Base-by-base conservation (phyloP, 64 coral and sea anemone species). In the Stichodactyla helianthus region DNA sequence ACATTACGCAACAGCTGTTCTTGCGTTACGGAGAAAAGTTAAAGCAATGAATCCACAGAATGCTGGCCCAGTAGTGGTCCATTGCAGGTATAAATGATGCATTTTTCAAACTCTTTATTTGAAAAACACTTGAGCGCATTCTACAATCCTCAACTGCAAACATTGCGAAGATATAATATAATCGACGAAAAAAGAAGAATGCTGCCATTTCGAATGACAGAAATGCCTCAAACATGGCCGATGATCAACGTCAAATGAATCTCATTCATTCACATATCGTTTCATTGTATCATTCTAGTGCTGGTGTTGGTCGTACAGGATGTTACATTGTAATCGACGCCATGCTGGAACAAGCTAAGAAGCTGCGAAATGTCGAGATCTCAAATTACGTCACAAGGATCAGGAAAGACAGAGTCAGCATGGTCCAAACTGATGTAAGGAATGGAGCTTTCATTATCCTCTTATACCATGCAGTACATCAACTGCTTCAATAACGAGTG, bases 261-360 rank as follows among this genome's bases (percentile, higher is more conserved):
- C 14, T 5, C 14, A 71, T 10, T 26, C 62, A 35, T 51, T 18
- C 28, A 64, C 26, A 25, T 9, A 61, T 23, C 20, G 16, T 59
- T 84, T 84, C 5, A 14, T 86, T 86, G 52, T 9, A 27, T 11
- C 16, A 53, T 10, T 78, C 25, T n/a, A 91, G 89, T 77, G 89
- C 89, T 68, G 89, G 89, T 51, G 77, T 91, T 80, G 89, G 89
- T 76, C 71, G 89, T 26, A 91, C 89, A 56, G 89, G 89, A 52
- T 74, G 79, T 20, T 89, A 55, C 59, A 84, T 89, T 51, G 84
- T 85, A 5, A 90, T 94, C 74, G 92, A 94, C 14, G 92, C 92
- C 58, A 94, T 94, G 92, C 18, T 94, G 50, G 92, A 94, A 57
- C 77, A 85, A 55, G 85, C 85, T 7, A 79, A 88, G 51, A 77